Evolutionary conservation across 2,888 invertebrate species (phyloP), one percentile per base, ranked within the genome.

Genomic region (Leucozona laternaria): DNA sequence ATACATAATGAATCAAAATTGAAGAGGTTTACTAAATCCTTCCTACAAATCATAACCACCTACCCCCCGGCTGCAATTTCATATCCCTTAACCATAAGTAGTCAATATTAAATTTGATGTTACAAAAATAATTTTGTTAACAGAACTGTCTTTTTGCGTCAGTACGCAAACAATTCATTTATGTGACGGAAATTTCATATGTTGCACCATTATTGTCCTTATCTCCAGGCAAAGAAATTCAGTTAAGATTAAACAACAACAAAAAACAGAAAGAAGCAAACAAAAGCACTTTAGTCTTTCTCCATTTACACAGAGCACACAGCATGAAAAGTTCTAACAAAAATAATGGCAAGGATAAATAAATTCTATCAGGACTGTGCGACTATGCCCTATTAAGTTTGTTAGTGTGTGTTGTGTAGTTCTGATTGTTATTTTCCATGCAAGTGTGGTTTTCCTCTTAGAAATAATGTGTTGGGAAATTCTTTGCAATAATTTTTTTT

Each of bases 121-220:
- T 17, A 15, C 0, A 37, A 4, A n/a, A 37, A 17, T 34, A 79
- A 25, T n/a, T 11, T 11, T 37, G 40, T 28, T 22, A 48, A 43
- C 10, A 17, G 25, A 50, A 77, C 75, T 53, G 70, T 62, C 71
- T n/a, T 53, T 53, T 31, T 31, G 15, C 48, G 10, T 66, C 45
- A 40, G 28, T 55, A 75, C n/a, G n/a, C 64, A 78, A 86, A 78
- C 78, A 73, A 86, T 78, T 82, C 70, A 58, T 45, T 75, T 34
- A 68, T 78, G 55, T 73, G 64, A 66, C 55, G 70, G 57, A 73
- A 68, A 58, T 75, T 78, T 75, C 81, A 81, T 71, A 86, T 73
- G 73, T 73, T 79, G 57, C 58, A 43, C 68, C 70, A 71, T 79
- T 75, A 79, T 75, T 84, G 48, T 76, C 40, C 43, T 79, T 70